Percentiles rank a stretch among this genome's conserved stretches.
Conservation (phyloP, 2,113 vertebrate species). For the Burhinus bistriatus region DNA sequence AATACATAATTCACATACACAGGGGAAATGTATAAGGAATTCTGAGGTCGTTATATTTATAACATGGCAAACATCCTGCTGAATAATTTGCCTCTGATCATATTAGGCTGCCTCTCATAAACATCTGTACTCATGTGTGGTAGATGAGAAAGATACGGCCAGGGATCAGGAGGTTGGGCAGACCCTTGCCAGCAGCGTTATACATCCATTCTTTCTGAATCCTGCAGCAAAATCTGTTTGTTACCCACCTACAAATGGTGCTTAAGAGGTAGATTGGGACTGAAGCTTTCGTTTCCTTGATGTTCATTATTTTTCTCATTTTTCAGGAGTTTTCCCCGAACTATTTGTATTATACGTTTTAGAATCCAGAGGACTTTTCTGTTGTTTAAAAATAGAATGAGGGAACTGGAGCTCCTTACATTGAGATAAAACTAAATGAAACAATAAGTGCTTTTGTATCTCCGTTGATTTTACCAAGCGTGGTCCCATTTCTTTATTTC, state of each 20-base stretch:
- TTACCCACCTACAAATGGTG: background rate
- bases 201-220: background rate
- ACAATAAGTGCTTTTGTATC: background rate
- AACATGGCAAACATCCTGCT: background rate
- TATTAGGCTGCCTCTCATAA: background rate
- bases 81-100: background rate
- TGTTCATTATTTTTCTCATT: background rate
- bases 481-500: background rate
- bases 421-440: background rate
- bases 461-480: background rate
- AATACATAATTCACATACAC: background rate
- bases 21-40: background rate
- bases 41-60: background rate
- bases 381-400: background rate
- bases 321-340: background rate
- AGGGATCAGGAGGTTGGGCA: background rate
- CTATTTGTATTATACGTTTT: background rate
- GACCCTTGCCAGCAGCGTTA: background rate
- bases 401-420: background rate
- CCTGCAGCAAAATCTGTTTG: background rate
- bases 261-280: background rate
- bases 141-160: background rate
- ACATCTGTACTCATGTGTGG: background rate
- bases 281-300: background rate
- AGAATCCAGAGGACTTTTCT: background rate